Base-by-base conservation (phyloP, 2,888 invertebrate species). In the Lacanobia wlatinum region DNA sequence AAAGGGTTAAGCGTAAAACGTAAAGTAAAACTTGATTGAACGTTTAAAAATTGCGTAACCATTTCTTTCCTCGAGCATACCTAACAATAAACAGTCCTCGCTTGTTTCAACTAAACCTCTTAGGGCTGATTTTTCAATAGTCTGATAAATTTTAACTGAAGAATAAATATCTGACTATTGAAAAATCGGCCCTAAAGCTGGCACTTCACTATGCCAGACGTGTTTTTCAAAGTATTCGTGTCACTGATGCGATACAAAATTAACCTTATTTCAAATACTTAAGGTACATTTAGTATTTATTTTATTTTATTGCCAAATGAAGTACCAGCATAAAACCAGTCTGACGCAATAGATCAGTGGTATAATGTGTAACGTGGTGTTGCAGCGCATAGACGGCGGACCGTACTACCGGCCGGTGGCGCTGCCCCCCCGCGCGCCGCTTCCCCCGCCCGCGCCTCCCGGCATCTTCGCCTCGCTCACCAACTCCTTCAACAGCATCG, bases 381-480 rank as follows among this genome's bases (percentile, higher is more conserved):
- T 93, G 58, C 96, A 98, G 98, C 97, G 97, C 85, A 97, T 97
- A 87, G 97, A 98, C 89, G 97, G 97, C 66, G 97, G 97, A 34
- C 96, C 96, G 68, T 97, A 96, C 92, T 97, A 98, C 95, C 95
- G 98, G 72, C 98, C 97, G 53, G 93, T 94, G 73, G 90, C 93
- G 55, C 93, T 93, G 52, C 94, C 94, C 69, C 89, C 94, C 87
- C 90, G 96, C 87, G 92, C 96, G 83, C 93, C 96, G 86, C 92
- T 96, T 85, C 87, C 96, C 85, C 92, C 97, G 80, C 88, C 96
- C 60, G 91, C 96, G 76, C 85, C 95, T 66, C 89, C 96, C 61
- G 97, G 98, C 48, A 97, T 98, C 84, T 97, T 98, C 89, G 97
- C 98, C 28, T 97, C 98, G 55, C 97, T 98, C 86, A 97, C 97